These are phyloP conservation scores for Fratercula arctica DNA, from an alignment of 2,797 vertebrate species.

Conservation along the genomic window DNA sequence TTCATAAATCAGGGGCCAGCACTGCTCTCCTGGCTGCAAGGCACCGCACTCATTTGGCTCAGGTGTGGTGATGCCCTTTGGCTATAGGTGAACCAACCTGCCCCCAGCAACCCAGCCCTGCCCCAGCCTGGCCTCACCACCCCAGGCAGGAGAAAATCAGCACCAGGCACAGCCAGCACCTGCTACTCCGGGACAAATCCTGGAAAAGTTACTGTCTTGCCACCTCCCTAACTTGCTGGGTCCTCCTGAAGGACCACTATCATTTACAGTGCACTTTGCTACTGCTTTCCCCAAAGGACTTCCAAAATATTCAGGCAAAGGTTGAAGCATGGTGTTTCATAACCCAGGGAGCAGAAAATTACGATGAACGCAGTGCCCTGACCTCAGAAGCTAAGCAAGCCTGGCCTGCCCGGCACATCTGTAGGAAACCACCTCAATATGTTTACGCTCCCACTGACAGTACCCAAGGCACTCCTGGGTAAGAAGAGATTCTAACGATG, in stretches of 20 bases:
- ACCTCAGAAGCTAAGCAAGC: neutral
- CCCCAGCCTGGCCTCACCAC: neutral
- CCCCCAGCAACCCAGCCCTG: neutral
- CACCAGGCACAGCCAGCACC: neutral
- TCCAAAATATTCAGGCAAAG: neutral
- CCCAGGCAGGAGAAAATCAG: neutral
- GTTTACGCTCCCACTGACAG: neutral
- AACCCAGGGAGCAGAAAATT: neutral
- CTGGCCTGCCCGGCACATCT: neutral
- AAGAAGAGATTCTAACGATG: neutral
- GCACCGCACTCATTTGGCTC: neutral
- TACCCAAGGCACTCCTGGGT: neutral
- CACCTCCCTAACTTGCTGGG: neutral
- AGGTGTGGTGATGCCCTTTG: neutral
- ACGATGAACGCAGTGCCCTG: neutral
- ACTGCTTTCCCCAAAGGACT: neutral
- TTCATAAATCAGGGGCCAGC: neutral
- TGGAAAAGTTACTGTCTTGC: neutral
- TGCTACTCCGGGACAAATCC: neutral
- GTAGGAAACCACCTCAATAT: neutral
- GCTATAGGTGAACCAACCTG: neutral
- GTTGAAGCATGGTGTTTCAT: neutral
- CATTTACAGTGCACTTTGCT: neutral
- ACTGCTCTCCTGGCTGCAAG: neutral
- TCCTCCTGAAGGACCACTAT: neutral